Conservation (phyloP, 2,797 vertebrate species). For the Mionectes olivaceus region DNA sequence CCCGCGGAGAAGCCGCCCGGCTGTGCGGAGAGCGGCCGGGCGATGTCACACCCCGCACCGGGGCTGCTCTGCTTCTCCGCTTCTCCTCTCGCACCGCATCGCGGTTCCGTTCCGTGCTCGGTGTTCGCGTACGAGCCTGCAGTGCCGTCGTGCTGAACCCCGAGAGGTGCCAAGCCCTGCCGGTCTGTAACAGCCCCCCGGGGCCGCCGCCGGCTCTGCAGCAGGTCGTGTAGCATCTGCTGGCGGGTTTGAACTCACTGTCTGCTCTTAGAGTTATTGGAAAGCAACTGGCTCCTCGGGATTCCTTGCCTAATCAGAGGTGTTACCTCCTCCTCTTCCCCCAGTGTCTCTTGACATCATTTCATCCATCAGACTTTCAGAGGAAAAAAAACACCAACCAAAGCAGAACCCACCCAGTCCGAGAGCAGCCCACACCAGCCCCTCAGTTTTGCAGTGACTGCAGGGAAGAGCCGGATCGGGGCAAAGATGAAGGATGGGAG, state of each 20-base stretch:
- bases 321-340: constrained; percentile 67
- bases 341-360: constrained; percentile 71
- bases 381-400: constrained; percentile 8
- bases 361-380: constrained; percentile 66
- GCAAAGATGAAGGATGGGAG: constrained; percentile 18
- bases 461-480: constrained; percentile 38
- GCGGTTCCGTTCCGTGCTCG: neutral
- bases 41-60: neutral
- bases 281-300: constrained; percentile 48
- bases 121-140: accelerated
- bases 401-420: constrained; percentile 71
- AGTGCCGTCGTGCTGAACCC: neutral
- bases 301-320: constrained; percentile 62
- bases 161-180: neutral
- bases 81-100: neutral
- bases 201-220: neutral
- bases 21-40: neutral
- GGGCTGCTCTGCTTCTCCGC: too few species aligned
- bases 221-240: neutral
- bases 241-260: neutral
- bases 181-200: neutral
- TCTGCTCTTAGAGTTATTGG: neutral
- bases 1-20: neutral
- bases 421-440: constrained; percentile 66
- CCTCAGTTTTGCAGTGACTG: constrained; percentile 45